Conservation (phyloP, 2,113 vertebrate genomes). For the Corythornis cristatus region DNA sequence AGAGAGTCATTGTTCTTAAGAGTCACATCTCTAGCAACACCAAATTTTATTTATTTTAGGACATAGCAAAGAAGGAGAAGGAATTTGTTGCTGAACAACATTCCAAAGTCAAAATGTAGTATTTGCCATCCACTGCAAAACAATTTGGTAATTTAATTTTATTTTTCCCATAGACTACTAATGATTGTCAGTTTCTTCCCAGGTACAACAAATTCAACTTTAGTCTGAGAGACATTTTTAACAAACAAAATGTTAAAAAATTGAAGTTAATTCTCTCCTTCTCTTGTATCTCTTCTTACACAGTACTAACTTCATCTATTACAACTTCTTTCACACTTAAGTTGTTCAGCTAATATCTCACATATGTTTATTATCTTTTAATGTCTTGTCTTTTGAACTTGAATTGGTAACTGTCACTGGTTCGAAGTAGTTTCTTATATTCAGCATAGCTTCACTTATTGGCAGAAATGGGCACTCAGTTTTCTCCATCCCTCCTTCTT, state of each 20-base stretch:
- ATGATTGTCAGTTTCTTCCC: neutral
- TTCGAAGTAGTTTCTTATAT: neutral
- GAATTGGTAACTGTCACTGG: neutral
- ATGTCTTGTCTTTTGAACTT: neutral
- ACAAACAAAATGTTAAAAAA: neutral
- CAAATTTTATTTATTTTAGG: neutral
- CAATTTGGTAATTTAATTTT: neutral
- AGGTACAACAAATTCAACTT: neutral
- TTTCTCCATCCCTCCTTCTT: neutral
- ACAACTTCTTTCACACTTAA: neutral
- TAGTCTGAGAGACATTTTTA: neutral
- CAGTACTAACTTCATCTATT: neutral
- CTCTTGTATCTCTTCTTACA: neutral
- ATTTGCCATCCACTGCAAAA: neutral
- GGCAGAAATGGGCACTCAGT: neutral
- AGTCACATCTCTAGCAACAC: neutral
- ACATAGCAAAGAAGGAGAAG: neutral
- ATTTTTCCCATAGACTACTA: neutral
- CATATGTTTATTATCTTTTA: neutral
- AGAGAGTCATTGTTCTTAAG: neutral
- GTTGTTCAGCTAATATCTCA: neutral
- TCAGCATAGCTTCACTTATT: neutral
- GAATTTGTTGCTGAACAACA: neutral
- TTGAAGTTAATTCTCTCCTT: neutral
- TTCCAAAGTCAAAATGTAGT: neutral